Percentiles rank a stretch among this genome's conserved stretches.
Evolutionary conservation across 2,888 invertebrate species (phyloP).

Genomic region (Troides aeacus): DNA sequence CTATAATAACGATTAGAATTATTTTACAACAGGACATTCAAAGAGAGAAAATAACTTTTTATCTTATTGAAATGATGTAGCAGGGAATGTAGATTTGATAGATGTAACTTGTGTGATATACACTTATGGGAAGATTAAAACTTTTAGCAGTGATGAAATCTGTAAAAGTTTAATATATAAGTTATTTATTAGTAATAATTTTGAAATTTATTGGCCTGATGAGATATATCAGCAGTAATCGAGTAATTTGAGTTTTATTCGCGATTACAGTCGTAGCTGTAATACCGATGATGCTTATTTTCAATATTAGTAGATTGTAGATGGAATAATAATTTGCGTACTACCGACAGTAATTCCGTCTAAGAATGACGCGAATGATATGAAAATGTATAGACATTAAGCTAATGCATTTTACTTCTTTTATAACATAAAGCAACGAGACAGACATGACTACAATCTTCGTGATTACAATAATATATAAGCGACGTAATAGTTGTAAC

Average conservation of each 20-base stretch:
- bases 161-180: neutral
- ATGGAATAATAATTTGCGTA: conserved; percentile 5
- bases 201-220: neutral
- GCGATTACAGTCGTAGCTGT: neutral
- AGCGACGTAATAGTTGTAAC: no score
- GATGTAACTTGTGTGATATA: conserved; percentile 8
- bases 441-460: no score
- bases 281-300: neutral
- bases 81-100: neutral
- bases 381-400: no score
- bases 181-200: neutral
- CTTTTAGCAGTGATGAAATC: neutral
- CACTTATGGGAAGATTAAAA: neutral
- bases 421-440: no score
- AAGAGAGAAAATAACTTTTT: conserved; percentile 8
- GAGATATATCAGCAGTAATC: neutral
- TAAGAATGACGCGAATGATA: no score
- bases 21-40: neutral
- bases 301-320: neutral
- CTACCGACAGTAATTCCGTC: neutral
- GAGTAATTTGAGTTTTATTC: neutral
- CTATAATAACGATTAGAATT: neutral
- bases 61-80: conserved; percentile 14
- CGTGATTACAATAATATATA: no score
- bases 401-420: no score